Evolutionary conservation across 2,888 invertebrate species (phyloP), one percentile per base, ranked within the genome.

Genomic region (Heliconius hortense): DNA sequence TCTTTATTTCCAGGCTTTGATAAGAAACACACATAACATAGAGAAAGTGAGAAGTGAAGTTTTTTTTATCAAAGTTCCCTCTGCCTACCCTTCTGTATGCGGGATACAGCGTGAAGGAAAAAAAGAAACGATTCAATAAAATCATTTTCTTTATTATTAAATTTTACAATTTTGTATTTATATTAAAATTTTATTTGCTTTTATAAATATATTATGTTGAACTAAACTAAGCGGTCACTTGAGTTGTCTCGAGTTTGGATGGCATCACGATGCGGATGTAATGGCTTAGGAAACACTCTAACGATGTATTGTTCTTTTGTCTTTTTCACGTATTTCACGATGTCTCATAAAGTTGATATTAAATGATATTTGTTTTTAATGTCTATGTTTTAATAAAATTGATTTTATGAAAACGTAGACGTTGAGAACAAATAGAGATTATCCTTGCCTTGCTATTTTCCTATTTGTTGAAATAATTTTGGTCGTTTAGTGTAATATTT

Each of bases 231-330:
- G 66, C 66, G 13, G n/a, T 66, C 63, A 24, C 10, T 15, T 39
- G 39, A 66, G 39, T 39, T 15, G 66, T 43, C 24, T 66, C 39
- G 24, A 66, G 21, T 15, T 7, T 43, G 15, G 15, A 28, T 60
- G 66, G 66, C 66, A 43, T 43, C 66, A 43, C 64, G 10, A 59
- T 64, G 64, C 64, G 66, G 39, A 39, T 26, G 24, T 66, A 24
- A 66, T 18, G 66, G 39, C 15, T 66, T 66, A 24, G 43, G 66
- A 15, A 39, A 39, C 66, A 18, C 18, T 15, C 39, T 66, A 66
- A 66, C 24, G 24, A 39, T 43, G 66, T 24, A 39, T 66, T 66
- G 64, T 64, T 64, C 63, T 63, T n/a, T 64, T 64, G 64, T 39
- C 24, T 66, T 39, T 24, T 39, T 35, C 4, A 66, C n/a, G 2